A percentile compares a stretch with the other conserved stretches of the same genome.
These are phyloP conservation scores for Zootermopsis nevadensis DNA, from an alignment of 2,888 invertebrate genomes.

Conservation along the genomic window DNA sequence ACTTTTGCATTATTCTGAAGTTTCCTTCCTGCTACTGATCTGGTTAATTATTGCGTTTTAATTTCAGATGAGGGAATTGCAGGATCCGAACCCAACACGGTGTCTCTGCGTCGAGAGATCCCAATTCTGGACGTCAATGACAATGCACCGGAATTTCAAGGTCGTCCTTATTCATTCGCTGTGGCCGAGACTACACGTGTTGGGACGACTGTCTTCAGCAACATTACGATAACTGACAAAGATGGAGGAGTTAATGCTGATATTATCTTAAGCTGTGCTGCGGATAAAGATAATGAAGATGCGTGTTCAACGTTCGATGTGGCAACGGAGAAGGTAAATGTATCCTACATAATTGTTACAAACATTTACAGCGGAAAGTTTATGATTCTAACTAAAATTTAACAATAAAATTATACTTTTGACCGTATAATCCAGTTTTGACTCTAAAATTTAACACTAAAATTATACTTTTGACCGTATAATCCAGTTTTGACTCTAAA, in stretches of 20 bases:
- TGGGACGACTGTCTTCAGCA: constrained; percentile 72
- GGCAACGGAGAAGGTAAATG: constrained; percentile 70
- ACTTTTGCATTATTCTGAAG: too few relatives aligned
- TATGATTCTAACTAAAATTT: too few relatives aligned
- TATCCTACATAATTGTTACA: constrained; percentile 41
- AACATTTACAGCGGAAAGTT: background rate
- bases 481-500: too few relatives aligned
- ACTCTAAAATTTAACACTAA: too few relatives aligned
- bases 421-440: too few relatives aligned
- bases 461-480: too few relatives aligned
- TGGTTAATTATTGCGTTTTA: background rate
- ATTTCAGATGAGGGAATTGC: constrained; percentile 74
- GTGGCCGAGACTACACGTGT: constrained; percentile 76
- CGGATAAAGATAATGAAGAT: constrained; percentile 69
- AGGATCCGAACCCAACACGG: constrained; percentile 80
- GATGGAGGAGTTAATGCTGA: constrained; percentile 81
- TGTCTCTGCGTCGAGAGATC: constrained; percentile 81
- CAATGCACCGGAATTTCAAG: constrained; percentile 79
- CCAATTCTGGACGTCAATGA: constrained; percentile 84
- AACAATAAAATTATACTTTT: too few relatives aligned
- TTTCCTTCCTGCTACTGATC: too few relatives aligned
- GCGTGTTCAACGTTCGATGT: constrained; percentile 78
- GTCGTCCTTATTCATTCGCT: constrained; percentile 76
- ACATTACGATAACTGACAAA: constrained; percentile 76
- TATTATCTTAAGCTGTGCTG: constrained; percentile 73